These are phyloP conservation scores for Eupeodes latifasciatus DNA, from an alignment of 2,888 invertebrate species.

Conservation along the genomic window DNA sequence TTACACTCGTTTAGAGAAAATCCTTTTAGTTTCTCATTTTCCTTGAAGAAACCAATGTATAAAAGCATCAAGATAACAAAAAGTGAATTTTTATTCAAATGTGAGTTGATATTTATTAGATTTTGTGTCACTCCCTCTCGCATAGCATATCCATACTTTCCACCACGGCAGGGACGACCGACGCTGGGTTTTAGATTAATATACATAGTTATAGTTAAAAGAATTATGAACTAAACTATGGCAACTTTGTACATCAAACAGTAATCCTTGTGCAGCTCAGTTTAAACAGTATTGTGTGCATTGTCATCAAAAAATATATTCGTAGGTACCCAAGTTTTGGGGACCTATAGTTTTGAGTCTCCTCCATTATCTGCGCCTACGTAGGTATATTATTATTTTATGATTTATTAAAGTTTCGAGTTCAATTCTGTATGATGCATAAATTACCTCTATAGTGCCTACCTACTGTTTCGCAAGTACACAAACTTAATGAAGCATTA, in stretches of 20 bases:
- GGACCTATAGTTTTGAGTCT: neutral
- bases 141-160: neutral
- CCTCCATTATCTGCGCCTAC: neutral
- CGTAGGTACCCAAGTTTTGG: neutral
- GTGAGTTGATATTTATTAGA: neutral
- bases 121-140: neutral
- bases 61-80: neutral
- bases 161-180: too few relatives aligned
- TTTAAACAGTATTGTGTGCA: too few relatives aligned
- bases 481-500: conserved; percentile 28
- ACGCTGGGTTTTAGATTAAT: neutral
- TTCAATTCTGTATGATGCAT: neutral
- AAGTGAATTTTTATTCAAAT: conserved; percentile 7
- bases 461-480: neutral
- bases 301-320: too few relatives aligned
- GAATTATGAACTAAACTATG: neutral
- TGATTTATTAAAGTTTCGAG: neutral
- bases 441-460: neutral
- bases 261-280: too few relatives aligned
- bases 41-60: neutral
- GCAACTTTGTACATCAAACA: neutral
- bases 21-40: conserved; percentile 22
- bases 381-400: neutral
- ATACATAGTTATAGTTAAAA: neutral
- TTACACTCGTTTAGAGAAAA: conserved; percentile 26